Base-by-base conservation (phyloP, 2,113 vertebrate species). In the Aspiorhynchus laticeps region DNA sequence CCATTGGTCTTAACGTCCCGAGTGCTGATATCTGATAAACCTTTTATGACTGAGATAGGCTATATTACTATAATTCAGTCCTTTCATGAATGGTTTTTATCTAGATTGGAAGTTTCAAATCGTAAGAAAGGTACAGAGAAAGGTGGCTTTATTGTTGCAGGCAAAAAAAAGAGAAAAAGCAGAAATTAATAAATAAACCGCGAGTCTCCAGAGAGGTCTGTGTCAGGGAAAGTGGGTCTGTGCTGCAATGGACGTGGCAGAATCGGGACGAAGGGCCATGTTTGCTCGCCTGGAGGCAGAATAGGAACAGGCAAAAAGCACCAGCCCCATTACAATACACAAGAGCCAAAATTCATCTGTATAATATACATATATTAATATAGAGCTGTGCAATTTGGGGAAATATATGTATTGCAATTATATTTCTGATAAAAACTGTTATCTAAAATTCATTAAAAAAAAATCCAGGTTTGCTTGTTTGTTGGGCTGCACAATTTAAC, bases 161-260 rank as follows among this genome's bases (percentile, higher is more conserved):
- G 26, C 9, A 5, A 59, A 80, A 51, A 43, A 31, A 82, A 9
- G 43, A 43, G 46, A 10, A 28, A 48, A 7, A 79, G 53, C 59
- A 61, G 73, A 73, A 85, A 76, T 79, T 46, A 79, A 73, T 80
- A 86, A 85, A 84, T 86, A 87, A 81, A 84, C 28, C 63, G 41
- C 36, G n/a, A 63, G 86, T 83, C 75, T 86, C 75, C 26, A 85
- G 88, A 91, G 92, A 91, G 83, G 48, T 88, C 76, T 80, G 71
- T 85, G 90, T 89, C 79, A 85, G 85, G 92, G 73, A 90, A 94
- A 94, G 84, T 91, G 89, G 92, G 91, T 90, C 91, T 93, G 83
- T 74, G 93, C 90, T 86, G 86, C 56, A 85, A 83, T 90, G 88
- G 74, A 61, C 83, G 8, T 86, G 88, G 89, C 89, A 91, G 85